Conservation (phyloP, 1,140 invertebrate genomes). For the Brachionus plicatilis region DNA sequence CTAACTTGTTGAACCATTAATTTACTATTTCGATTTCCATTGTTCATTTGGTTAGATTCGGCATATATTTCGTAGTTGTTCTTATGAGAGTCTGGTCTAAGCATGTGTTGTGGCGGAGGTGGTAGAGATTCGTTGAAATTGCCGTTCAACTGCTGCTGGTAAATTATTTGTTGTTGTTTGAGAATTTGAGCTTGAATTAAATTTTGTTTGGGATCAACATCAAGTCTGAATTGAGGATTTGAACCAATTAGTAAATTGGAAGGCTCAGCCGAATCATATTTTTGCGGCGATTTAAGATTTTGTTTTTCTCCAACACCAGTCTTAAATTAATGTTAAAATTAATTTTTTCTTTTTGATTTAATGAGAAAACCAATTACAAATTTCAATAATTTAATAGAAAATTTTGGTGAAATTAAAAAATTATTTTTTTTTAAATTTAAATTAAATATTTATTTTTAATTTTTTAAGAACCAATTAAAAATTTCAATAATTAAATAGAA, state of each 20-base stretch:
- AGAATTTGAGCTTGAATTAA: background rate
- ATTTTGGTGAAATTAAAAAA: no score
- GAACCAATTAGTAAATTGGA: background rate
- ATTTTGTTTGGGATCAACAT: background rate
- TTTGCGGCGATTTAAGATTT: background rate
- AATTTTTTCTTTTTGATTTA: no score
- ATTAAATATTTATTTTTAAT: no score
- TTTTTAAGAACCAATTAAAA: no score
- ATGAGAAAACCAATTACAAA: no score
- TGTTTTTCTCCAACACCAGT: background rate
- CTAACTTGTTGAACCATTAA: background rate
- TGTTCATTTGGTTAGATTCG: background rate
- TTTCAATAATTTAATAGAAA: no score
- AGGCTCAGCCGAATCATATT: background rate
- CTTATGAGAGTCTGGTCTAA: background rate
- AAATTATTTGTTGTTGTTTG: background rate
- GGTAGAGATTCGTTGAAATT: background rate
- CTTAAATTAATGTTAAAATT: background rate
- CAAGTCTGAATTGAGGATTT: background rate
- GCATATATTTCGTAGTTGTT: constrained; percentile 23
- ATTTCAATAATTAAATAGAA: no score
- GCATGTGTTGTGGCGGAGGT: background rate
- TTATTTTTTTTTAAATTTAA: no score
- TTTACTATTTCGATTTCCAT: background rate
- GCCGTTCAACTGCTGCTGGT: background rate